Conservation (phyloP, 2,113 vertebrate species). For the Xerus inauris region DNA sequence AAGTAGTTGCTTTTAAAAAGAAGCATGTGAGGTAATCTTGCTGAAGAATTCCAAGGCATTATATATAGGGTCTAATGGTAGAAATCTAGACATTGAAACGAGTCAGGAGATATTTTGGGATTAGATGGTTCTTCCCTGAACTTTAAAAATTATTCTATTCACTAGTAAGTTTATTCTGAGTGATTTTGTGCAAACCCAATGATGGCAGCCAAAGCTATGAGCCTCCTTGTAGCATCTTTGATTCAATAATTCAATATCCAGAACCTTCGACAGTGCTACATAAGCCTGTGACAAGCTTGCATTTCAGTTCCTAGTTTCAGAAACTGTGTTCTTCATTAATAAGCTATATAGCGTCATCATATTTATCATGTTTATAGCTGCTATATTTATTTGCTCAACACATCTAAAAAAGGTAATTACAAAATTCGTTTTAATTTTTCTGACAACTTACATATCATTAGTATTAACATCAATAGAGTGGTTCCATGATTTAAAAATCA, state of each 20-base stretch:
- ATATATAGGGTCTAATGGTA: background rate
- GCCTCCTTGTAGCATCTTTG: background rate
- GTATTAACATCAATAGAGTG: background rate
- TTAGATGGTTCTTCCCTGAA: background rate
- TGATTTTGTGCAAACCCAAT: background rate
- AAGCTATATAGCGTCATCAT: background rate
- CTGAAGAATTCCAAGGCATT: background rate
- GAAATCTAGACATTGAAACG: background rate
- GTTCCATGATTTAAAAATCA: background rate
- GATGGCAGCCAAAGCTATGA: background rate
- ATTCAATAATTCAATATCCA: background rate
- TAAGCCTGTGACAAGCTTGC: background rate
- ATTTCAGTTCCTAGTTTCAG: background rate
- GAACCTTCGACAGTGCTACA: background rate
- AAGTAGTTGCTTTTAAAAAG: constrained; percentile 32
- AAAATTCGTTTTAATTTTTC: background rate
- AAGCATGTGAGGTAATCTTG: background rate
- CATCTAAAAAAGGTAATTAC: background rate
- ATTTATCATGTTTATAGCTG: background rate
- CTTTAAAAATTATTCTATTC: background rate
- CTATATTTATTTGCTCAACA: background rate
- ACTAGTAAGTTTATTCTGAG: background rate
- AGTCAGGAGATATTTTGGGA: background rate
- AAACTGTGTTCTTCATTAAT: background rate
- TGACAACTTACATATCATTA: background rate